Evolutionary conservation across 2,797 vertebrate species (phyloP), one percentile per base, ranked within the genome.

Genomic region (Gymnoscopelus braueri): DNA sequence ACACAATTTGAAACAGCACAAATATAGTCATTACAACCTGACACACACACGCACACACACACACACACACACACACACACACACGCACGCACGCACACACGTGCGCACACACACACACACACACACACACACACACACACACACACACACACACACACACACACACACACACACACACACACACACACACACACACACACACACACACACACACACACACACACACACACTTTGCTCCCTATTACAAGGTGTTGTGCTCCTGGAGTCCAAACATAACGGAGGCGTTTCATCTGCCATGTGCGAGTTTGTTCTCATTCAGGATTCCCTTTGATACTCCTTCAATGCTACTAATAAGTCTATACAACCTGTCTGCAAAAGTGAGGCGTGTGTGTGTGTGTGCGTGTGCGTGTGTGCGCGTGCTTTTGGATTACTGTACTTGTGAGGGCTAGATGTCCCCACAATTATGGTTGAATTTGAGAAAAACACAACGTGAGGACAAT

Each of bases 241-340:
- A 79, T 88, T 84, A 82, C 76, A 62, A 74, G 69, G 79, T 77
- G 79, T 53, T 60, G 69, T 64, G 74, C 71, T 84, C 76, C 71
- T 65, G 60, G 14, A 86, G 84, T 35, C 69, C 47, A 23, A 79
- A 69, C 84, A 84, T 81, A 89, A 84, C 84, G 79, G 80, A 84
- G 73, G 63, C 72, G 84, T 89, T 89, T 90, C 78, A 89, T 88
- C 81, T 79, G 72, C 79, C 76, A 79, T 69, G 72, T 59, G 77
- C 82, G 32, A 35, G 77, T 87, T 87, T 90, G 87, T 90, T 90
- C 81, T 90, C 81, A 82, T 87, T 85, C 78, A 77, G 73, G 49
- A 84, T 81, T 85, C 85, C 69, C 80, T 89, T 90, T 90, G 85
- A 90, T 85, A 53, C 48, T 84, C 77, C 65, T 84, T 89, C 86